These are phyloP conservation scores for Leptoclinus maculatus DNA, from an alignment of 2,797 vertebrate genomes.

Conservation along the genomic window DNA sequence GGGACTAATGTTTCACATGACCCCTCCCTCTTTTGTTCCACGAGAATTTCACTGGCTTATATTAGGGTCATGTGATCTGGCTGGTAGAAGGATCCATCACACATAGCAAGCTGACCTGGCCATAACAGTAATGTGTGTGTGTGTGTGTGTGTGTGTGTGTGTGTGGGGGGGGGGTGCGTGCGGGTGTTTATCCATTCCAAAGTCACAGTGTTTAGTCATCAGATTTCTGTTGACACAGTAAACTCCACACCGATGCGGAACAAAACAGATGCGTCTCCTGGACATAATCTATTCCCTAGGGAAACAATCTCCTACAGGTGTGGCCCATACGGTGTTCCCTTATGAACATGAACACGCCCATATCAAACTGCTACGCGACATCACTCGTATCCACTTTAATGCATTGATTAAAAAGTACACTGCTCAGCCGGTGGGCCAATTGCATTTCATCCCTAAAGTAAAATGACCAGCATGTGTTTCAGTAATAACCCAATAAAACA, in stretches of 20 bases:
- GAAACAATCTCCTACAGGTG: slow-evolving; percentile 24
- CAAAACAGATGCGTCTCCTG: slow-evolving; percentile 43
- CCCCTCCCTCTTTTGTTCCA: slow-evolving; percentile 67
- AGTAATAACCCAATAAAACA: slow-evolving; percentile 52
- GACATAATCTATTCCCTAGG: neutral
- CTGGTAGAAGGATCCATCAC: slow-evolving; percentile 68
- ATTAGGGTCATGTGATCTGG: slow-evolving; percentile 68
- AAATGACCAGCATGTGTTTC: slow-evolving; percentile 38
- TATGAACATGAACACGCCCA: neutral
- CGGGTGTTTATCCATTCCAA: slow-evolving; percentile 43
- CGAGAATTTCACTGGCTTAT: slow-evolving; percentile 63
- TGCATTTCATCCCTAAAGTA: slow-evolving; percentile 21
- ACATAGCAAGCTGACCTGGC: slow-evolving; percentile 58
- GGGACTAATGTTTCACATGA: slow-evolving; percentile 47
- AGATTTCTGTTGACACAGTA: slow-evolving; percentile 78
- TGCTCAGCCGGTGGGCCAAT: neutral
- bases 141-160: slow-evolving; percentile 21
- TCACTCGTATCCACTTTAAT: slow-evolving; percentile 21
- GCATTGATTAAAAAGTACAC: slow-evolving; percentile 27
- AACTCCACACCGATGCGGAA: slow-evolving; percentile 59
- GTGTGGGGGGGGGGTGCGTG: no score
- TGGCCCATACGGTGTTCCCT: neutral
- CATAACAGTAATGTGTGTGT: slow-evolving; percentile 55
- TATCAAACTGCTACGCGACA: slow-evolving; percentile 13
- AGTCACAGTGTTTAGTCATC: slow-evolving; percentile 73